Conservation (phyloP, 2,888 invertebrate species). For the Sussaba pulchella region DNA sequence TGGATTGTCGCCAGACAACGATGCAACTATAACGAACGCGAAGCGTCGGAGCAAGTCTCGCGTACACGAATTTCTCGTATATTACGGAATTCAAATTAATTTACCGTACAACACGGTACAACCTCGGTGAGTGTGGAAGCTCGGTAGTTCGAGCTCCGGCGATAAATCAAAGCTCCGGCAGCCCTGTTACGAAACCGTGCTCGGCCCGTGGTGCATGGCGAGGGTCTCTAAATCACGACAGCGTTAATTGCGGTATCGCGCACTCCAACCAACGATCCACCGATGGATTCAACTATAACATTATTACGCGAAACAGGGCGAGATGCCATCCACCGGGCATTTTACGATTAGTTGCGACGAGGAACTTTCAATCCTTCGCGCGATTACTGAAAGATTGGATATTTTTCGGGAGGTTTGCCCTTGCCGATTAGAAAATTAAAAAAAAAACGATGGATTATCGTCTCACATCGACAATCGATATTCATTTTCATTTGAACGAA, state of each 20-base stretch:
- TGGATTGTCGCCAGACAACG: conserved; percentile 37
- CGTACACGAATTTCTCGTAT: conserved; percentile 78
- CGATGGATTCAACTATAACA: conserved; percentile 33
- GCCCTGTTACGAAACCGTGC: conserved; percentile 70
- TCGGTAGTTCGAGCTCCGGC: conserved; percentile 8
- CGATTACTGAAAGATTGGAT: background rate
- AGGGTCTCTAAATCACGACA: conserved; percentile 76
- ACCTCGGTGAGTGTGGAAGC: too few species aligned
- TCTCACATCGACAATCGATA: too few species aligned
- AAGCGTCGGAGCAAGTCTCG: conserved; percentile 55
- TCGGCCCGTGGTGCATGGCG: conserved; percentile 69
- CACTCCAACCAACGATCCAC: conserved; percentile 67
- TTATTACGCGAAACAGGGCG: conserved; percentile 22
- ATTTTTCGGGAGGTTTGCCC: too few species aligned
- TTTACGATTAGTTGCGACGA: background rate
- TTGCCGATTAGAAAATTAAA: too few species aligned
- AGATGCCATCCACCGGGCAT: background rate
- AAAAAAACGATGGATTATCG: too few species aligned
- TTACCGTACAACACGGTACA: conserved; percentile 69
- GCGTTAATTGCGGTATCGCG: conserved; percentile 77
- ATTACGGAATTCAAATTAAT: conserved; percentile 83
- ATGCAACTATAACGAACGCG: conserved; percentile 35
- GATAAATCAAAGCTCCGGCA: conserved; percentile 77
- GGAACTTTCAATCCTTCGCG: background rate
- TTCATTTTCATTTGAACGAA: too few species aligned